A percentile compares a stretch with the other conserved stretches of the same genome.
These are phyloP conservation scores for Xanthia icteritia DNA, from an alignment of 2,888 invertebrate species.

Conservation along the genomic window DNA sequence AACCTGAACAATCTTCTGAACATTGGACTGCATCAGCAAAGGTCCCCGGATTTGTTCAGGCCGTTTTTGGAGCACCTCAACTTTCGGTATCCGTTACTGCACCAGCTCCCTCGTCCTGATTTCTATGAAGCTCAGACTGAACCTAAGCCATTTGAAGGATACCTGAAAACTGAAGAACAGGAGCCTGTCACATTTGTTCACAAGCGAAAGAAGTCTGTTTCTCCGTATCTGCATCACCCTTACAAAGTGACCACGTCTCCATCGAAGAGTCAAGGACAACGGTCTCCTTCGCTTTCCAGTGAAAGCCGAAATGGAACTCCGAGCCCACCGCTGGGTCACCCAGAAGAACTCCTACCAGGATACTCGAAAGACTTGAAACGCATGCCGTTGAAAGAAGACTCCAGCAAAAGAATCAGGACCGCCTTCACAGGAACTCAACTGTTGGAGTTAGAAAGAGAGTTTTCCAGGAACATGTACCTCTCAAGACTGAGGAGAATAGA, in stretches of 20 bases:
- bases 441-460: constrained; percentile 96
- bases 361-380: constrained; percentile 86
- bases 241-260: constrained; percentile 84
- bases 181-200: constrained; percentile 81
- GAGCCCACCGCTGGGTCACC: constrained; percentile 87
- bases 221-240: constrained; percentile 85
- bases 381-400: constrained; percentile 90
- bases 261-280: constrained; percentile 84
- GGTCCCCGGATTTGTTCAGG: constrained; percentile 86
- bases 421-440: constrained; percentile 98
- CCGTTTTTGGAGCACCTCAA: constrained; percentile 87
- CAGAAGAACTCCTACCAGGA: constrained; percentile 86
- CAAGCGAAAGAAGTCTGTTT: constrained; percentile 84
- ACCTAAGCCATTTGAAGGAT: constrained; percentile 76
- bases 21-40: constrained; percentile 91
- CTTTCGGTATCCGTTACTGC: constrained; percentile 84
- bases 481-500: constrained; percentile 97
- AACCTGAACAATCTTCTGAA: constrained; percentile 92
- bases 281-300: constrained; percentile 84
- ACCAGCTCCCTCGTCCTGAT: constrained; percentile 85
- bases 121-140: constrained; percentile 78
- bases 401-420: constrained; percentile 97
- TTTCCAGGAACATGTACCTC: constrained; percentile 97
- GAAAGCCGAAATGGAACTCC: constrained; percentile 90
- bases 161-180: constrained; percentile 81